These are phyloP conservation scores for Aeoliscus strigatus DNA, from an alignment of 2,797 vertebrate genomes.

Conservation along the genomic window DNA sequence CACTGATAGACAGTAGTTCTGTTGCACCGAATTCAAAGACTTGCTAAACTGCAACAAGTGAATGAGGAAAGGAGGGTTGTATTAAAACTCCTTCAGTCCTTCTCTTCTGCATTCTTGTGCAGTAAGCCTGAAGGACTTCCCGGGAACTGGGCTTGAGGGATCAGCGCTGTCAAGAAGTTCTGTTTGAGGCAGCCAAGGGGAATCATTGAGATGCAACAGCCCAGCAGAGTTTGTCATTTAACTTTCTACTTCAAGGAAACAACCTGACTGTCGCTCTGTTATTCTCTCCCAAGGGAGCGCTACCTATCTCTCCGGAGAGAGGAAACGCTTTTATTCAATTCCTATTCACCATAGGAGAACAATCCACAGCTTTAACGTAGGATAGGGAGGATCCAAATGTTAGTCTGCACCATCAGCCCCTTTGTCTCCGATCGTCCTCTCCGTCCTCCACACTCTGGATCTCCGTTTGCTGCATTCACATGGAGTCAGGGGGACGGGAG, in stretches of 20 bases:
- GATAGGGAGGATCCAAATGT: constrained; percentile 46
- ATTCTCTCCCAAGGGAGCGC: constrained; percentile 18
- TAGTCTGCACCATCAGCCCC: too few species aligned
- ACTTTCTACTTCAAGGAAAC: constrained; percentile 19
- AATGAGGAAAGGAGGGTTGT: constrained; percentile 33
- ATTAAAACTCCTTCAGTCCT: constrained; percentile 22
- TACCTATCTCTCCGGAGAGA: constrained; percentile 30
- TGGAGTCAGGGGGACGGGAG: too few species aligned
- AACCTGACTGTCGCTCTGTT: constrained; percentile 37
- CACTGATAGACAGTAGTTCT: constrained; percentile 41
- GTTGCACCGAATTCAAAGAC: constrained; percentile 44
- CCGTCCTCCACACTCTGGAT: constrained; percentile 29
- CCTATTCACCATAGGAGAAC: constrained; percentile 35
- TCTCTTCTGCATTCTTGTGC: constrained; percentile 51
- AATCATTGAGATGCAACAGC: constrained; percentile 61
- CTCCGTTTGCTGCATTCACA: too few species aligned
- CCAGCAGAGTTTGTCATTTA: constrained; percentile 48
- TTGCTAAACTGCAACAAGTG: constrained; percentile 52
- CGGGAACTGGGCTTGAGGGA: constrained; percentile 37
- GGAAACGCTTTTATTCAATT: constrained; percentile 42
- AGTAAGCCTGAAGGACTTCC: constrained; percentile 48
- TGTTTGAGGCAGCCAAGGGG: constrained; percentile 48
- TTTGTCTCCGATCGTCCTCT: too few species aligned
- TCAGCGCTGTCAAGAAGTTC: constrained; percentile 51
- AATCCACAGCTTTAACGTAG: constrained; percentile 35